Evolutionary conservation across 1,140 invertebrate species (phyloP).

Genomic region (Brachionus asplanchnoidis): DNA sequence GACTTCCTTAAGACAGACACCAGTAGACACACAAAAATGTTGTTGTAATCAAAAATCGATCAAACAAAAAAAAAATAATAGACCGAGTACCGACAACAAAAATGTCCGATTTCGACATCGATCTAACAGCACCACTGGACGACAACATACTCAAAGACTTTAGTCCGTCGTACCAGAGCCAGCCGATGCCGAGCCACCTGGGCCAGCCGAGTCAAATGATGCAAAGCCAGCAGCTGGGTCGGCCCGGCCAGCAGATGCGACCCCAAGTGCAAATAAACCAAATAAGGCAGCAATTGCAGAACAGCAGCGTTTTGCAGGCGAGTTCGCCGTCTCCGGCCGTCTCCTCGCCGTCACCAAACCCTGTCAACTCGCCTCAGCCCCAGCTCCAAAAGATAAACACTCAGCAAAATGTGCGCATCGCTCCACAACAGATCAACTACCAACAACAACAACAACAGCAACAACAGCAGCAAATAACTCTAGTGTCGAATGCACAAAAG

Average conservation of each 20-base stretch:
- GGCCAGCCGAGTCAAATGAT: background rate
- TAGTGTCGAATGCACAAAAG: background rate
- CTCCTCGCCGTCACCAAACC: background rate
- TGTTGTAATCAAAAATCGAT: background rate
- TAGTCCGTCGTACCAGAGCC: background rate
- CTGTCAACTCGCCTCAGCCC: background rate
- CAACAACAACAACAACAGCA: background rate
- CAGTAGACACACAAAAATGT: background rate
- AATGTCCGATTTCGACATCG: slow-evolving; percentile 39
- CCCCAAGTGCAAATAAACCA: slow-evolving; percentile 5
- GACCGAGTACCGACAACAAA: background rate
- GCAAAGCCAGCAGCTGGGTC: background rate
- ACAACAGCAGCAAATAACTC: background rate
- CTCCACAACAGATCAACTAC: background rate
- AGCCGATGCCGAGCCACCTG: background rate
- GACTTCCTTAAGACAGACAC: background rate
- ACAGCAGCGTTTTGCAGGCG: background rate
- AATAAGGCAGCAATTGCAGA: slow-evolving; percentile 22
- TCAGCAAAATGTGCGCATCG: slow-evolving; percentile 12
- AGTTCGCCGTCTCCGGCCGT: background rate
- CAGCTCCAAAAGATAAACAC: background rate
- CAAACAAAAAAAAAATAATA: background rate
- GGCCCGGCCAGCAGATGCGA: background rate
- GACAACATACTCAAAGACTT: slow-evolving; percentile 34
- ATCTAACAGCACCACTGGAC: slow-evolving; percentile 29